phyloP scores from a whole-genome alignment of 2,888 invertebrate genomes.

The Heterodera filipjevi region DNA sequence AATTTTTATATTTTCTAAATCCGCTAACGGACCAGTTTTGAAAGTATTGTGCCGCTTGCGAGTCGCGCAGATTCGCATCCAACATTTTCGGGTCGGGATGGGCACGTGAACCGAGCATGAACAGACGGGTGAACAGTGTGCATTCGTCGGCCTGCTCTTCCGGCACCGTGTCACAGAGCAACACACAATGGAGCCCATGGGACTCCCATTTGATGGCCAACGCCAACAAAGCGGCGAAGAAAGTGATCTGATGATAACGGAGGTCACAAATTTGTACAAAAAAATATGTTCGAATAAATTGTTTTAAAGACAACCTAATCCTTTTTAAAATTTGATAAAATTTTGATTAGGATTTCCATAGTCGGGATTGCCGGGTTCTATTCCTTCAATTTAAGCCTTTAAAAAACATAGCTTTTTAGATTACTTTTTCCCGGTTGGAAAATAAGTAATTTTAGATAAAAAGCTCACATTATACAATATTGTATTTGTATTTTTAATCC shows the following conservation, averaged over 20 bases:
- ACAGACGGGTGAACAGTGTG: slow-evolving; percentile 30
- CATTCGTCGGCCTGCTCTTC: slow-evolving; percentile 32
- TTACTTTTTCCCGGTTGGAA: too few relatives aligned
- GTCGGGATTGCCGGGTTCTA: too few relatives aligned
- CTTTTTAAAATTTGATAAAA: too few relatives aligned
- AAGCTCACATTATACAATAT: too few relatives aligned
- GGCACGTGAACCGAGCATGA: slow-evolving; percentile 42
- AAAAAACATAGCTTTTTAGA: too few relatives aligned
- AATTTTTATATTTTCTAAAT: too few relatives aligned
- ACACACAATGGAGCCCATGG: slow-evolving; percentile 52
- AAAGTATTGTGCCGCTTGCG: slow-evolving; percentile 56
- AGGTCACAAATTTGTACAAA: background rate
- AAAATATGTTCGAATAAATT: too few relatives aligned
- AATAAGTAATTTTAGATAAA: too few relatives aligned
- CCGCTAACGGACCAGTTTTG: slow-evolving; percentile 48
- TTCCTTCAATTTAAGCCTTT: too few relatives aligned
- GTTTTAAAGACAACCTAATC: too few relatives aligned
- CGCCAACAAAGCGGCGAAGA: slow-evolving; percentile 61
- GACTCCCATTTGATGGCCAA: slow-evolving; percentile 58
- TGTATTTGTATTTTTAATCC: too few relatives aligned
- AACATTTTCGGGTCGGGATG: slow-evolving; percentile 40
- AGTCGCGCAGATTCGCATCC: slow-evolving; percentile 47
- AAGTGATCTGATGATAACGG: slow-evolving; percentile 55
- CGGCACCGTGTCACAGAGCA: slow-evolving; percentile 44
- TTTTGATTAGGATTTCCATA: too few relatives aligned